Evolutionary conservation across 2,888 invertebrate species (phyloP).

Genomic region (Leptopilina myrica): DNA sequence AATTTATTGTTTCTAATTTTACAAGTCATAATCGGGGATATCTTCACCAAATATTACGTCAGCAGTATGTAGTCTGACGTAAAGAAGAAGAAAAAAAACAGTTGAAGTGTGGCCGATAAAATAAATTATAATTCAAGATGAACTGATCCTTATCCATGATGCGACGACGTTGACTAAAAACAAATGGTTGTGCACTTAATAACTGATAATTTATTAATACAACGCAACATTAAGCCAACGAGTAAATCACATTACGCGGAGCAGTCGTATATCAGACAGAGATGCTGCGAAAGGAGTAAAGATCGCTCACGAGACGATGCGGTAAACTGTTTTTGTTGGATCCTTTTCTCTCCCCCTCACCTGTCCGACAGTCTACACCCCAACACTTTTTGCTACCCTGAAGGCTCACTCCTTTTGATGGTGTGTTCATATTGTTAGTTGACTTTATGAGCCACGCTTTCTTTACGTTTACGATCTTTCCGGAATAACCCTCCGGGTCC

Average conservation of each 20-base stretch:
- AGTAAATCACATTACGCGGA: conserved; percentile 75
- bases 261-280: conserved; percentile 72
- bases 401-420: conserved; percentile 51
- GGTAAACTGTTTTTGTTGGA: conserved; percentile 40
- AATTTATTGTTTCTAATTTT: neutral
- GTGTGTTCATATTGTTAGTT: conserved; percentile 62
- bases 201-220: conserved; percentile 75
- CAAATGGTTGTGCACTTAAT: conserved; percentile 66
- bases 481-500: conserved; percentile 44
- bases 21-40: neutral
- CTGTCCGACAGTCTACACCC: neutral
- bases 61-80: too few species aligned
- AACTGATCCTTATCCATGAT: conserved; percentile 11
- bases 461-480: conserved; percentile 50
- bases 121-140: conserved; percentile 8
- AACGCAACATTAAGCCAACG: conserved; percentile 68
- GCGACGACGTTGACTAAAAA: conserved; percentile 26
- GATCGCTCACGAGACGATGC: conserved; percentile 32
- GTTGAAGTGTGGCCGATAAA: neutral
- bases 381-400: conserved; percentile 41
- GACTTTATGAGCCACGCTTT: conserved; percentile 62
- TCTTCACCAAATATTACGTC: too few species aligned
- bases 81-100: neutral
- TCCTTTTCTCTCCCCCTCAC: conserved; percentile 45
- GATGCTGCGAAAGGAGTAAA: conserved; percentile 13